Conservation (phyloP, 2,113 vertebrate species). For the Alexandromys fortis region DNA sequence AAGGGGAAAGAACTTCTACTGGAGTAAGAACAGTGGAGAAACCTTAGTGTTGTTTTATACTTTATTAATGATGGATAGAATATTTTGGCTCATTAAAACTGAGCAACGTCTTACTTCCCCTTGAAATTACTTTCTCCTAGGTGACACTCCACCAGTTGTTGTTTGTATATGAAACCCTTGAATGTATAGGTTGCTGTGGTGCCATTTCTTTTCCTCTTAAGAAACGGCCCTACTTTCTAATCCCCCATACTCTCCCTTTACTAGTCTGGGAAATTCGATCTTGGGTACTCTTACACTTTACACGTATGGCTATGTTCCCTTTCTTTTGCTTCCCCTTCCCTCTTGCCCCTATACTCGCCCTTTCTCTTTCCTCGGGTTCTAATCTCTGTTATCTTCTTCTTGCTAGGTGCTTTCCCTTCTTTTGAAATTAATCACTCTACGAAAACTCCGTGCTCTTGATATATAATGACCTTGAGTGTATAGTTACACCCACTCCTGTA, state of each 20-base stretch:
- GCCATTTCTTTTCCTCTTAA: neutral
- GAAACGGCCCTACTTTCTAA: neutral
- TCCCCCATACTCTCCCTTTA: neutral
- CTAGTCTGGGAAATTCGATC: neutral
- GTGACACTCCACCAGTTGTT: neutral
- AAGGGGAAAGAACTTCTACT: neutral
- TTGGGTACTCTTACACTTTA: neutral
- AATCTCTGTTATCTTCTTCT: neutral
- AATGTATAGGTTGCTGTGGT: conserved; percentile 7
- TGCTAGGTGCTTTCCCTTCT: neutral
- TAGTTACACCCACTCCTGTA: conserved; percentile 6
- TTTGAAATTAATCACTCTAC: conserved; percentile 44
- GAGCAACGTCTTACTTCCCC: conserved; percentile 46
- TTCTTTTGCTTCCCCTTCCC: neutral
- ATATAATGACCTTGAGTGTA: conserved; percentile 2
- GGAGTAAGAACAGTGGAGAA: neutral
- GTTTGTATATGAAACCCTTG: neutral
- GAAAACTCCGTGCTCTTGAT: neutral
- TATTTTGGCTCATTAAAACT: conserved; percentile 38
- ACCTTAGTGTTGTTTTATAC: conserved; percentile 45
- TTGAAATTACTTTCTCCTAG: conserved; percentile 42
- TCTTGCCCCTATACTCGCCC: neutral
- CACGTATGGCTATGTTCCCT: neutral
- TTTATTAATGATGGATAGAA: conserved; percentile 45
- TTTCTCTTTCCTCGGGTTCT: neutral